Percentiles rank a stretch among this genome's conserved stretches.
Evolutionary conservation across 1,140 invertebrate species (phyloP).

Genomic region (Lepidurus apus): DNA sequence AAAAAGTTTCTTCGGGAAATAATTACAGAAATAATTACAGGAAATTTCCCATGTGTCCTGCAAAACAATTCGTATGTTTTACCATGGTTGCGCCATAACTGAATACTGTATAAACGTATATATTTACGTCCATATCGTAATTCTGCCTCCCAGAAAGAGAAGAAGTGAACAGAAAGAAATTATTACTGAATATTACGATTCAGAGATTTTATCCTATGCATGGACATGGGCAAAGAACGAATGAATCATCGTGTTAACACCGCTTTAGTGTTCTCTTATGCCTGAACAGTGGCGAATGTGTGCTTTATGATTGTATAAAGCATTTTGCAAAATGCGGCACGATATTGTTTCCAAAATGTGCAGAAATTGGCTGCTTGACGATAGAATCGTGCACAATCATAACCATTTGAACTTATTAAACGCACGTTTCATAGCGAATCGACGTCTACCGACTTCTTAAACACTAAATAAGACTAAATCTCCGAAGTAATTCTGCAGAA

Average conservation of each 20-base stretch:
- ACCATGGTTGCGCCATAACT: background rate
- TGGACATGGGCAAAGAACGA: background rate
- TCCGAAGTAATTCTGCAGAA: no score
- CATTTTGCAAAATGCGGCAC: no score
- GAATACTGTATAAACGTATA: background rate
- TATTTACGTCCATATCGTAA: background rate
- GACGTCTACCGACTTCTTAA: no score
- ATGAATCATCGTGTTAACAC: background rate
- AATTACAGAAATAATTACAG: no score
- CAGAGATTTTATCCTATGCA: background rate
- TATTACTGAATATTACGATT: background rate
- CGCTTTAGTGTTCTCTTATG: background rate
- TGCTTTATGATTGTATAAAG: background rate
- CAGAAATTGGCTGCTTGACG: no score
- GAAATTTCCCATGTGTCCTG: background rate
- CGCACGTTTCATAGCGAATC: no score
- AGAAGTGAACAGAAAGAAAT: background rate
- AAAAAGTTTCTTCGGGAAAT: no score
- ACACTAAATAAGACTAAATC: no score
- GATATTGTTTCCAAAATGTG: no score
- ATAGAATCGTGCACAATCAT: no score
- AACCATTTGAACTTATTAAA: no score
- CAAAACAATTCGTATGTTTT: background rate
- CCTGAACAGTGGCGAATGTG: background rate
- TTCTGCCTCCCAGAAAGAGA: background rate